Base-by-base conservation (phyloP, 1,140 invertebrate species). In the Drosophila grimshawi region DNA sequence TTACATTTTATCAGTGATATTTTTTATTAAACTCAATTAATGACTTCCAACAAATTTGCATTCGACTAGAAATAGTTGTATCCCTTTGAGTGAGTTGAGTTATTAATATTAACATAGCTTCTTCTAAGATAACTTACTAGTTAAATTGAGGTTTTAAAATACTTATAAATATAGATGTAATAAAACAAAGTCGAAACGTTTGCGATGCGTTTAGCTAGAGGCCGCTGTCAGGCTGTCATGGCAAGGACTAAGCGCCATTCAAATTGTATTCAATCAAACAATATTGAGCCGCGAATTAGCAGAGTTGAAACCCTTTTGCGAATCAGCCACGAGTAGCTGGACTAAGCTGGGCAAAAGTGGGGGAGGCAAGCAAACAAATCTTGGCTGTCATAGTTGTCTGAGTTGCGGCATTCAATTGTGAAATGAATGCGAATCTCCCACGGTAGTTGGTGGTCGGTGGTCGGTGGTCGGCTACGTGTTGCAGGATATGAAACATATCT, bases 401-500 rank as follows among this genome's bases (percentile, higher is more conserved):
- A 77, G 61, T 45, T 62, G 69, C 53, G 64, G 64, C 64, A 82
- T 82, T 88, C 76, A 88, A 77, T 79, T 66, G 59, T 51, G 60
- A 65, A 67, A 75, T 69, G 69, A 71, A 63, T 70, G 62, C 48
- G 70, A 69, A 57, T 70, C 80, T 77, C 68, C 19, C 80, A 78
- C 70, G 75, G 60, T 59, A 41, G 51, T 19, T 8, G 56, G 39
- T 41, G 45, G 74, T 64, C 6, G n/a, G 39, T 41, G 45, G 74
- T 64, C 6, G n/a, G 46, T 8, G 27, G 65, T 62, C 59, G 65
- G 65, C 64, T 66, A 64, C 63, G 73, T 88, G 79, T 80, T 77
- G 61, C 90, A 74, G 90, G 90, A 91, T 91, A 91, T 91, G 86
- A 88, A 91, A 88, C 86, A 75, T 88, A 91, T 91, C 90, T 91